A percentile compares a stretch with the other conserved stretches of the same genome.
Evolutionary conservation across 2,888 invertebrate species (phyloP).

Genomic region (Eupithecia inturbata): DNA sequence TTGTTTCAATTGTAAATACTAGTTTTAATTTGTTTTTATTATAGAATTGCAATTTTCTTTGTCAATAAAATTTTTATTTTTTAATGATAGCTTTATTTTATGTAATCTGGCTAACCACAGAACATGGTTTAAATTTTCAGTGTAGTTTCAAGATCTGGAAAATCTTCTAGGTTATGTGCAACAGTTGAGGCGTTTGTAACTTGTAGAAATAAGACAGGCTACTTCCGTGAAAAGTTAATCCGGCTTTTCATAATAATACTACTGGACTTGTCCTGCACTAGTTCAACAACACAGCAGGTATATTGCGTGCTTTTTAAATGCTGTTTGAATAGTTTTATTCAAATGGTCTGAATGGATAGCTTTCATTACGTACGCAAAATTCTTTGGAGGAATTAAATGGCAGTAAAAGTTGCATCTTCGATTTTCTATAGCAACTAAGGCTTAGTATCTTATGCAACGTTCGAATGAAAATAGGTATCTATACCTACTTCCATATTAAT

Average conservation of each 20-base stretch:
- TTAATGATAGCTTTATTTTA: too few species aligned
- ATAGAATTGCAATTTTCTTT: too few species aligned
- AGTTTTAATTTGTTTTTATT: too few species aligned
- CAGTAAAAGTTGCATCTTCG: background rate
- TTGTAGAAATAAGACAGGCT: background rate
- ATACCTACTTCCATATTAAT: too few species aligned
- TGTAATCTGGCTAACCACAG: background rate
- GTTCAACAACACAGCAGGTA: background rate
- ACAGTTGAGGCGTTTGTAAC: background rate
- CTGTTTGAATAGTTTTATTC: slow-evolving; percentile 42
- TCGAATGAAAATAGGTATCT: background rate
- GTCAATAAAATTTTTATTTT: too few species aligned
- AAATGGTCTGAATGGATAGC: slow-evolving; percentile 40
- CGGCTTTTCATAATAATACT: background rate
- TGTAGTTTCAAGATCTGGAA: background rate
- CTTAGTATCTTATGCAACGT: background rate
- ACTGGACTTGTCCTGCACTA: background rate
- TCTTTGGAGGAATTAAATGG: slow-evolving; percentile 8
- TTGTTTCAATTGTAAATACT: too few species aligned
- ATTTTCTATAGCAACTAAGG: background rate
- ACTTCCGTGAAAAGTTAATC: background rate
- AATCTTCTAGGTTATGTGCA: background rate
- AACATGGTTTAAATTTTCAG: background rate
- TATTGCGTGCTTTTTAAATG: slow-evolving; percentile 38
- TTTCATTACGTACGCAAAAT: slow-evolving; percentile 31